phyloP scores from a whole-genome alignment of 2,888 invertebrate genomes.

The Eucriotettix oculatus region DNA sequence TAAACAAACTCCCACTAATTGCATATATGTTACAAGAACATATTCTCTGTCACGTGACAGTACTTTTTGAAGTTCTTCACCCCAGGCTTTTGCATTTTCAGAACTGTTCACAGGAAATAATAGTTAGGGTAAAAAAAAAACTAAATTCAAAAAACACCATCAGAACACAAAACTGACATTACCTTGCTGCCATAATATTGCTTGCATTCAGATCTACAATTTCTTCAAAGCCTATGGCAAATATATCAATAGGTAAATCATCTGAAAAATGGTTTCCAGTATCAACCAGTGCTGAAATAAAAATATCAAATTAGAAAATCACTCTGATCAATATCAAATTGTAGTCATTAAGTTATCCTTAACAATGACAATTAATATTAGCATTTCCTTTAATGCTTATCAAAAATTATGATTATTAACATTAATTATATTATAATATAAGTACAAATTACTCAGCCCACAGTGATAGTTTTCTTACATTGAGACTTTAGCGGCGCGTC shows the following conservation, averaged over 20 bases:
- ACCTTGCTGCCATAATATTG: conserved; percentile 90
- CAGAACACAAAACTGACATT: neutral
- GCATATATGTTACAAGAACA: conserved; percentile 80
- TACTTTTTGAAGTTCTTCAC: conserved; percentile 83
- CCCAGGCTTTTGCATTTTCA: conserved; percentile 89
- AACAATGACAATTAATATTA: no score
- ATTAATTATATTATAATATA: no score
- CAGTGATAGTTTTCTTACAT: conserved; percentile 16
- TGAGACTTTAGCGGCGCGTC: conserved; percentile 51
- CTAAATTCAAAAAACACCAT: neutral
- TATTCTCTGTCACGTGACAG: conserved; percentile 76
- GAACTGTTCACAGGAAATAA: conserved; percentile 34
- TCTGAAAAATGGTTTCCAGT: conserved; percentile 23
- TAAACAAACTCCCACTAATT: conserved; percentile 92
- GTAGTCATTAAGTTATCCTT: no score
- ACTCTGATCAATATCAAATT: conserved; percentile 7
- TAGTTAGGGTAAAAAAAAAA: neutral
- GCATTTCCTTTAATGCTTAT: no score
- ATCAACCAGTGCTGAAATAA: conserved; percentile 23
- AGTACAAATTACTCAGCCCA: no score
- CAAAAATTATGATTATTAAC: no score
- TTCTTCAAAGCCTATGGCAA: conserved; percentile 96
- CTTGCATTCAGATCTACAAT: conserved; percentile 97
- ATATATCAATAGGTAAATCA: conserved; percentile 70
- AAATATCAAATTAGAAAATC: neutral